Evolutionary conservation across 2,888 invertebrate species (phyloP).

Genomic region (Tolmerus cingulatus): DNA sequence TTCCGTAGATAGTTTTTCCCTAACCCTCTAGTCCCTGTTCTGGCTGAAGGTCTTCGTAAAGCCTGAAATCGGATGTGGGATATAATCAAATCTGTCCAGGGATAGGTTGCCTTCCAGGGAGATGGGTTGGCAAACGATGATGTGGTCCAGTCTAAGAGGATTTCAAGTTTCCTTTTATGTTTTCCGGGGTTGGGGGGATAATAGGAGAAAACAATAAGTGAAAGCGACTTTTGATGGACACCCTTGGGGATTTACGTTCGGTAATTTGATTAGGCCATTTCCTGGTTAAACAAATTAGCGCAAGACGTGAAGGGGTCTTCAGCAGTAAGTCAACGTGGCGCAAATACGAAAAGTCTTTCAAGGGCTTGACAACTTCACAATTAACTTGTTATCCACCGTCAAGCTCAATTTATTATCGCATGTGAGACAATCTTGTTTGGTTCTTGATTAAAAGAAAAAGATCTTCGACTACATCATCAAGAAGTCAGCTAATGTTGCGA

Average conservation of each 20-base stretch:
- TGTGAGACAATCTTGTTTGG: neutral
- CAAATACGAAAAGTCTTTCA: neutral
- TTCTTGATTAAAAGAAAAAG: neutral
- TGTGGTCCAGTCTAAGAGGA: neutral
- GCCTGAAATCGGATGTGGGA: neutral
- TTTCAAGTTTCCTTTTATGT: neutral
- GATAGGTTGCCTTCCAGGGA: neutral
- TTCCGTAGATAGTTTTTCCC: neutral
- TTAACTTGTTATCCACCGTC: neutral
- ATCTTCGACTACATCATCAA: neutral
- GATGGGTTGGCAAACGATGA: neutral
- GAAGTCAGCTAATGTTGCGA: neutral
- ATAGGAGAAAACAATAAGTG: neutral
- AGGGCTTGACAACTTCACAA: neutral
- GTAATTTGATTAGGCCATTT: constrained; percentile 22
- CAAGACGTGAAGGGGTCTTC: neutral
- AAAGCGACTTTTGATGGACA: constrained; percentile 16
- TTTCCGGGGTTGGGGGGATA: neutral
- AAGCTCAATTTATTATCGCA: neutral
- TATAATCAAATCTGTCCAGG: neutral
- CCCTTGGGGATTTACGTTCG: neutral
- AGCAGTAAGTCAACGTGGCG: neutral
- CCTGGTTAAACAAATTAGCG: constrained; percentile 3
- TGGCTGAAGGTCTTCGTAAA: neutral
- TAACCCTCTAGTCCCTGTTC: neutral